Evolutionary conservation across 2,888 invertebrate species (phyloP), one percentile per base, ranked within the genome.

Genomic region (Ichneumoninae sp.): DNA sequence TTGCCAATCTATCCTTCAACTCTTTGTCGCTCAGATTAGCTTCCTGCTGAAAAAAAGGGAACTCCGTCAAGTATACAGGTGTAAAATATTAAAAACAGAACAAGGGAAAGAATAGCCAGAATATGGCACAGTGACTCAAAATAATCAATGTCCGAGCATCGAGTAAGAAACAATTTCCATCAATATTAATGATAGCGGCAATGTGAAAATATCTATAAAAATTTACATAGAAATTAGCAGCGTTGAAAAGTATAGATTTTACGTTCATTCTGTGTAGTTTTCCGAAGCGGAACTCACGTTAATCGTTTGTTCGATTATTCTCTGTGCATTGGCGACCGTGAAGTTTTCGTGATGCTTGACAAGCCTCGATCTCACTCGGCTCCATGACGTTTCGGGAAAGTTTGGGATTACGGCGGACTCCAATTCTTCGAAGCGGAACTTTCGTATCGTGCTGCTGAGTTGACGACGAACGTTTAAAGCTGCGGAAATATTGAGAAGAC

Each of bases 351-450:
- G 90, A 68, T 88, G 62, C 44, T 89, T 89, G 2, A 92, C 70
- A n/a, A 93, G 88, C 19, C 86, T 79, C 2, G 83, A 81, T 82
- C 81, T 89, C 30, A 93, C 52, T 5, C 75, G 40, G 2, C 52
- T 50, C 93, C 93, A 93, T 5, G 90, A 88, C 40, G 89, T 72
- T 81, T 93, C 93, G 1, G 92, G 92, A 69, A 93, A 93, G 83
- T 60, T 65, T 5, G 91, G 91, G 16, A 91, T 47, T 3, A 93
- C 90, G 3, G 87, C 82, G 4, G 71, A 68, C 68, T 93, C 91
- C 19, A 92, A 81, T 83, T 93, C 93, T 26, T 91, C 90, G 71
- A 93, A 92, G 72, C 90, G 91, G 60, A 93, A 93, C 79, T 78
- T 89, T 79, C 85, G 89, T 33, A 92, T 89, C n/a, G 89, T 62